Percentiles rank a stretch among this genome's conserved stretches.
These are phyloP conservation scores for Trichechus manatus DNA, from an alignment of 2,113 vertebrate species.

Conservation along the genomic window DNA sequence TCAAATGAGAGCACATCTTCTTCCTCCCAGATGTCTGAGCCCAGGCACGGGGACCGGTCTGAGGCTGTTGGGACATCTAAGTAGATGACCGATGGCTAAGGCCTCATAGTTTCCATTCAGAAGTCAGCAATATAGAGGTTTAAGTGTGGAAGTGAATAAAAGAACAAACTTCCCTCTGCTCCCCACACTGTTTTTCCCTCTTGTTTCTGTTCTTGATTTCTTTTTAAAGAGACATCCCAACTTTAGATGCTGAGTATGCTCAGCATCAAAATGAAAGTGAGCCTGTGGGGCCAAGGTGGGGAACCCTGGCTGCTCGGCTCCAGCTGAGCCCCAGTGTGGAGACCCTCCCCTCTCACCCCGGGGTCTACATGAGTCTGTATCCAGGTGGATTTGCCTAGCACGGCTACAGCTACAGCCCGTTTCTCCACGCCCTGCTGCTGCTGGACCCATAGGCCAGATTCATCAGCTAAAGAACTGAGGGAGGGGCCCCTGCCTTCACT, in stretches of 20 bases:
- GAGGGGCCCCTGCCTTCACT: accelerated
- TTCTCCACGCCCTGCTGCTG: not conserved
- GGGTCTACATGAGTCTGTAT: not conserved
- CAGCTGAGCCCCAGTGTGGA: not conserved
- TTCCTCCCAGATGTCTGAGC: not conserved
- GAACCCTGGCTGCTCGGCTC: not conserved
- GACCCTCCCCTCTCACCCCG: too few relatives aligned
- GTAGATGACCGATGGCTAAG: not conserved
- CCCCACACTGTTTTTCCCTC: not conserved
- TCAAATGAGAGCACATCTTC: not conserved
- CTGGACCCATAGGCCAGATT: not conserved
- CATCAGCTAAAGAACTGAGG: not conserved
- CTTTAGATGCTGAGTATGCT: not conserved
- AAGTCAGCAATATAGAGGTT: not conserved
- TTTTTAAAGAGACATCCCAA: constrained; percentile 66
- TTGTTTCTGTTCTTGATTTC: constrained; percentile 79
- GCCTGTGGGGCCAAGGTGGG: too few relatives aligned
- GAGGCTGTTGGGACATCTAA: not conserved
- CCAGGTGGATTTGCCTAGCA: accelerated
- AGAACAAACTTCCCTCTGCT: constrained; percentile 61
- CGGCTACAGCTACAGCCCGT: not conserved
- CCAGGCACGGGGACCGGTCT: not conserved
- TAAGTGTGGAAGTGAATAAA: constrained; percentile 38
- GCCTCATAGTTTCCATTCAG: not conserved
- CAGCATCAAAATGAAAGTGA: not conserved